Percentiles rank a stretch among this genome's conserved stretches.
Evolutionary conservation across 2,888 invertebrate species (phyloP).

Genomic region (Callinectes sapidus): DNA sequence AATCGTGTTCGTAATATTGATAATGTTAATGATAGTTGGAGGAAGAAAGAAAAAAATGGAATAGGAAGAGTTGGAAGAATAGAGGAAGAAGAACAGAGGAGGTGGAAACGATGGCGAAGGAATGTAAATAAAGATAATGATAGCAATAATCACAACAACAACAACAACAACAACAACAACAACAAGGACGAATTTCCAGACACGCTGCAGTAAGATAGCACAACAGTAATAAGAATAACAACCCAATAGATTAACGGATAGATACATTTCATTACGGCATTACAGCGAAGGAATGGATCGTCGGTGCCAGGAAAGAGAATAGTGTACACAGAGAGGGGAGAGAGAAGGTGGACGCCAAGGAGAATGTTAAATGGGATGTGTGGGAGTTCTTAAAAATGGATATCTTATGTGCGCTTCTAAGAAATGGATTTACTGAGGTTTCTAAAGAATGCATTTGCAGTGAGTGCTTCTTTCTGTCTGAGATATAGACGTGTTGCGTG

Average conservation of each 20-base stretch:
- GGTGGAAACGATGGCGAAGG: neutral
- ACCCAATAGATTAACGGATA: neutral
- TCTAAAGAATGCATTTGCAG: neutral
- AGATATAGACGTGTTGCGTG: neutral
- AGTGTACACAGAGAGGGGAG: neutral
- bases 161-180: neutral
- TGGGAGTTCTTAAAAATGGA: neutral
- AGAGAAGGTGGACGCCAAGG: neutral
- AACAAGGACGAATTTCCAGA: neutral
- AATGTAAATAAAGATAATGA: neutral
- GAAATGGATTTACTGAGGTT: neutral
- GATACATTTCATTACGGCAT: neutral
- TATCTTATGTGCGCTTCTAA: conserved; percentile 11
- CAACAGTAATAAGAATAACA: neutral
- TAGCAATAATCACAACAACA: neutral
- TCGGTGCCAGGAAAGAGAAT: neutral
- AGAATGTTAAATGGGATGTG: neutral
- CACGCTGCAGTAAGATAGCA: neutral
- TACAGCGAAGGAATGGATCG: neutral
- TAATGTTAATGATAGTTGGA: neutral
- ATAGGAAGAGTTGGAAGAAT: no score
- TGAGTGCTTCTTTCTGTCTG: neutral
- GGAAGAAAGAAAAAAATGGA: neutral
- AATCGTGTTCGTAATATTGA: neutral
- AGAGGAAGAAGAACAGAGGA: neutral